Conservation (phyloP, 2,113 vertebrate species). For the Aleadryas rufinucha region DNA sequence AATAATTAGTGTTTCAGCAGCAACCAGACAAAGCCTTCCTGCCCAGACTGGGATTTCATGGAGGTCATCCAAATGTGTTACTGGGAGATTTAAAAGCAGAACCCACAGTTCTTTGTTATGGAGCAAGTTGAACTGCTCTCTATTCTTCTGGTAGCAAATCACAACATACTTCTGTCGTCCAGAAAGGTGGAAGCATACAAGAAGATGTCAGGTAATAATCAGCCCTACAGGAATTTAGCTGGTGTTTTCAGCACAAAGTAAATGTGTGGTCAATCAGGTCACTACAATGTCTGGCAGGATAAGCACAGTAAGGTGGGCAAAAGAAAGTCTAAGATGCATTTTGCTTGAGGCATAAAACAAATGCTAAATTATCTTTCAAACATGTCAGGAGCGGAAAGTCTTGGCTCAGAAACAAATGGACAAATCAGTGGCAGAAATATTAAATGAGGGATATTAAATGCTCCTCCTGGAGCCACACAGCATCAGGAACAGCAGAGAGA, state of each 20-base stretch:
- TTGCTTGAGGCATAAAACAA: background rate
- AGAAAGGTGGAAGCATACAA: background rate
- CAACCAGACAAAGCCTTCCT: background rate
- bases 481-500: background rate
- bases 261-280: background rate
- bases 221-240: background rate
- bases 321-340: background rate
- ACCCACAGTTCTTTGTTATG: background rate
- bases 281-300: background rate
- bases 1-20: background rate
- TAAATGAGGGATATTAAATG: background rate
- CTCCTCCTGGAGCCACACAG: background rate
- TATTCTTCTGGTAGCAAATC: background rate
- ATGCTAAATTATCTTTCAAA: background rate
- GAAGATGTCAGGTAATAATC: background rate
- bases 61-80: conserved; percentile 20
- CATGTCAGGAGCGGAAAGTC: background rate
- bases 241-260: background rate
- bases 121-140: background rate
- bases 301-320: background rate
- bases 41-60: background rate
- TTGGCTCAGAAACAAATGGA: background rate
- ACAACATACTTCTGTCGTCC: background rate
- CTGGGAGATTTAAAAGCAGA: background rate
- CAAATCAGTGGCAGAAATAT: background rate